Evolutionary conservation across 2,888 invertebrate genomes (phyloP).

Genomic region (Gisinianus flammeolus): DNA sequence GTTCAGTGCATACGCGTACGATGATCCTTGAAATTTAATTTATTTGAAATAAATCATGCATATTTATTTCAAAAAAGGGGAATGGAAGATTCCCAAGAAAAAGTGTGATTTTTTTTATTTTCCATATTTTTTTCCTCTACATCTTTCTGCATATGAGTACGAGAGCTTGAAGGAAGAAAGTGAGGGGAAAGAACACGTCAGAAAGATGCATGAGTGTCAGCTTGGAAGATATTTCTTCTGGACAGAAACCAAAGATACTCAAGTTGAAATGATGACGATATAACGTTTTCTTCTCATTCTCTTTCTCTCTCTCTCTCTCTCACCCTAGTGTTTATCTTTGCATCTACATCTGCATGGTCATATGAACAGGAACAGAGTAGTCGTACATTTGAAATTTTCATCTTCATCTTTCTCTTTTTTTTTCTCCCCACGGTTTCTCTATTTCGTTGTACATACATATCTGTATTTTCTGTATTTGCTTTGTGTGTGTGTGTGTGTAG

Average conservation of each 20-base stretch:
- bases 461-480: not conserved
- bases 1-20: no score
- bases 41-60: not conserved
- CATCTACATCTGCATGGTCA: not conserved
- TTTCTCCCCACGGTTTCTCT: no score
- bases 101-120: constrained; percentile 10
- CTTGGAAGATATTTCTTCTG: constrained; percentile 35
- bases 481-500: not conserved
- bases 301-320: not conserved
- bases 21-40: no score
- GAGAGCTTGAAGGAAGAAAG: not conserved
- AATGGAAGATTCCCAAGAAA: not conserved
- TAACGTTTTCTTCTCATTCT: not conserved
- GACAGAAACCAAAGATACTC: constrained; percentile 14
- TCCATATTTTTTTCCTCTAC: no score
- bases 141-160: no score
- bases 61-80: not conserved
- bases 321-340: not conserved
- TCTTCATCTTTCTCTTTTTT: constrained; percentile 8
- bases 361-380: not conserved
- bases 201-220: constrained; percentile 38
- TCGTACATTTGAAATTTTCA: not conserved
- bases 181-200: constrained; percentile 21
- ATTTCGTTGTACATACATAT: not conserved
- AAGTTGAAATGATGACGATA: constrained; percentile 15